Percentiles rank a stretch among this genome's conserved stretches.
phyloP scores from a whole-genome alignment of 2,888 invertebrate genomes.

The Temnothorax unifasciatus region DNA sequence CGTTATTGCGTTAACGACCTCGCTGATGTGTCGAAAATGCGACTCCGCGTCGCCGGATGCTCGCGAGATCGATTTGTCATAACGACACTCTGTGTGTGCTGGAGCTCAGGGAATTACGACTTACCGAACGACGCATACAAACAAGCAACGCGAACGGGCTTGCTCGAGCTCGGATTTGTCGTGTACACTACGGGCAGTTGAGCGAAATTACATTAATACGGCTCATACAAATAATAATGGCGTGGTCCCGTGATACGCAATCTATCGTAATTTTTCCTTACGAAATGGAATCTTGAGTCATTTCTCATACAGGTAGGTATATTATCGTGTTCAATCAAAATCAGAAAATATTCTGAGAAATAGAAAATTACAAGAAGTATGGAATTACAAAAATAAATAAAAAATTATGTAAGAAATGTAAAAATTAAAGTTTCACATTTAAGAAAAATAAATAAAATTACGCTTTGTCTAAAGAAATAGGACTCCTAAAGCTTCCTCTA shows the following conservation, averaged over 20 bases:
- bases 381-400: not conserved
- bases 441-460: not conserved
- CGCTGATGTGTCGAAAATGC: slow-evolving; percentile 54
- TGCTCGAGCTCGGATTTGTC: slow-evolving; percentile 38
- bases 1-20: slow-evolving; percentile 43
- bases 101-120: slow-evolving; percentile 35
- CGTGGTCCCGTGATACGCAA: slow-evolving; percentile 19
- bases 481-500: not conserved
- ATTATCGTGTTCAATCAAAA: not conserved
- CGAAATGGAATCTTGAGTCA: not conserved
- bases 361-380: not conserved
- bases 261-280: slow-evolving; percentile 28
- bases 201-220: slow-evolving; percentile 45
- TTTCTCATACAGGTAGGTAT: not conserved
- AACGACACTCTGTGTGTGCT: slow-evolving; percentile 12
- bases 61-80: slow-evolving; percentile 45
- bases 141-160: slow-evolving; percentile 35
- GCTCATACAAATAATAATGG: slow-evolving; percentile 25
- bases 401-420: not conserved
- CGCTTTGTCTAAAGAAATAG: not conserved
- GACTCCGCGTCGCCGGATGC: slow-evolving; percentile 37
- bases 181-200: slow-evolving; percentile 25
- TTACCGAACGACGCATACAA: slow-evolving; percentile 54
- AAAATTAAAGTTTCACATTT: not conserved
- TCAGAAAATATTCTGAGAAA: not conserved